Base-by-base conservation (phyloP, 2,113 vertebrate genomes). In the Axis porcinus region DNA sequence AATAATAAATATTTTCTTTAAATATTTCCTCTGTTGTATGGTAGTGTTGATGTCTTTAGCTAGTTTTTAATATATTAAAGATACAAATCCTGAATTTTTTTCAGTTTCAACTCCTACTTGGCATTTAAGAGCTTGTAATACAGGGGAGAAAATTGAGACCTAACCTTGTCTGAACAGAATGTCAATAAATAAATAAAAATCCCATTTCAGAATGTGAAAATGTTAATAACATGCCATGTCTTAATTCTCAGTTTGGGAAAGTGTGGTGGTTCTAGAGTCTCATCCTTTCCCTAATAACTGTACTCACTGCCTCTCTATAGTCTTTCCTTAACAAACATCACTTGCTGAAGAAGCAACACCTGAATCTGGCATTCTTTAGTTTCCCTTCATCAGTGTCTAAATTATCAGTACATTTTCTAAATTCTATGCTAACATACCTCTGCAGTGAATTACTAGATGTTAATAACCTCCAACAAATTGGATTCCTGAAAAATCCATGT, bases 401-500 rank as follows among this genome's bases (percentile, higher is more conserved):
- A 96, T 97, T 94, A 96, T 64, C 89, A 28, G 70, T 50, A 96
- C 58, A n/a, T 97, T 97, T 98, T 97, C 91, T 96, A 83, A 93
- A 83, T 87, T 86, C 33, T 86, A 16, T 78, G 33, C 55, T 92
- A 58, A 86, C 79, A 88, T 95, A 92, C 57, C 93, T 98, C 50
- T 85, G 58, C 28, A 98, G 91, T 94, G 89, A 97, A 97, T 92
- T 97, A 95, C 79, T 97, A 97, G 97, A 87, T 96, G 86, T 95
- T 97, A 97, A 97, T 98, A 97, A 98, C 94, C 95, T 97, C 54
- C 11, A 89, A 95, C 95, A 97, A 97, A 97, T 94, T 97, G 97
- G 84, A 94, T 97, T 98, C 93, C 84, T 94, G 81, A 98, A 82
- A 95, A 95, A 92, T 85, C 23, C 58, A 54, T 95, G 95, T 95